phyloP scores from a whole-genome alignment of 2,113 vertebrate species.

The Furnarius figulus region DNA sequence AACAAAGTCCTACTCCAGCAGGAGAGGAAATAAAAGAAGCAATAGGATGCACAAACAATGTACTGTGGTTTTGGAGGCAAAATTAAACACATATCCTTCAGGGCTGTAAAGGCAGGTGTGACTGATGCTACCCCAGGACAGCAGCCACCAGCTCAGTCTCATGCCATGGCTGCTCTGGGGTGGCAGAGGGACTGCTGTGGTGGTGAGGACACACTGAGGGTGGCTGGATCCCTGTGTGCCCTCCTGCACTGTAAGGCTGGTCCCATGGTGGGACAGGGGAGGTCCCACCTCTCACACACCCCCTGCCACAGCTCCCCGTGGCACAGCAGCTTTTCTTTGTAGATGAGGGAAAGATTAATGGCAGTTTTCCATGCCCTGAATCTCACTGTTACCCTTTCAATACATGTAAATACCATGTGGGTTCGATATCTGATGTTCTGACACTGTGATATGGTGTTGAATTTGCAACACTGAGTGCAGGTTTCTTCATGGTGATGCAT shows the following conservation, averaged over 20 bases:
- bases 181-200: not conserved
- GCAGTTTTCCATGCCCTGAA: not conserved
- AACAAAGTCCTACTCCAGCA: not conserved
- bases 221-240: too few relatives aligned
- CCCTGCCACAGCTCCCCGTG: not conserved
- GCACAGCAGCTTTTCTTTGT: not conserved
- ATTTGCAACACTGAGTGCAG: not conserved
- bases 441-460: not conserved
- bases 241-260: too few relatives aligned
- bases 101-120: not conserved
- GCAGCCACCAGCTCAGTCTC: not conserved
- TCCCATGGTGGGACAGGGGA: not conserved
- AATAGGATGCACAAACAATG: not conserved
- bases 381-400: not conserved
- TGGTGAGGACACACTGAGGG: not conserved
- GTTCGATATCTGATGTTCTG: not conserved
- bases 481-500: not conserved
- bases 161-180: fast-evolving
- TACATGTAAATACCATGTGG: not conserved
- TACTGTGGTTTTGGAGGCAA: not conserved
- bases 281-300: not conserved
- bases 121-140: not conserved
- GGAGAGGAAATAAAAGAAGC: not conserved
- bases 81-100: not conserved
- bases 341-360: not conserved